Evolutionary conservation across 2,797 vertebrate genomes (phyloP).

Genomic region (Uromys caudimaculatus): DNA sequence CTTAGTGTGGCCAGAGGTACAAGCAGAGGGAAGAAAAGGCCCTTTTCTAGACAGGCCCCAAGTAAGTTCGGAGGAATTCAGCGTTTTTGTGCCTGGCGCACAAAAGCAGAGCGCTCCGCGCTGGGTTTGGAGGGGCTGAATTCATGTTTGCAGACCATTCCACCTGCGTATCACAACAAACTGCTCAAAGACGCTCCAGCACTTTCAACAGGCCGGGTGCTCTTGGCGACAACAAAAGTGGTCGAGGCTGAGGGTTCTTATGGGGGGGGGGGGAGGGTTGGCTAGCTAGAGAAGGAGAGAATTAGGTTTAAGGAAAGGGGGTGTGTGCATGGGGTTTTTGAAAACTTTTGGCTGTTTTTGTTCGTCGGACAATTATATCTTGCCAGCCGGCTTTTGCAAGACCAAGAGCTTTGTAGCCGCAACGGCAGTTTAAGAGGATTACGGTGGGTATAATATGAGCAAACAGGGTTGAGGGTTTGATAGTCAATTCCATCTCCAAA

Average conservation of each 20-base stretch:
- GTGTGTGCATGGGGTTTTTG: not conserved
- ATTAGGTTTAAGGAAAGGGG: slow-evolving; percentile 66
- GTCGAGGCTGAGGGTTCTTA: slow-evolving; percentile 69
- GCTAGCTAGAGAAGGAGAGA: slow-evolving; percentile 74
- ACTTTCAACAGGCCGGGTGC: slow-evolving; percentile 77
- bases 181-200: slow-evolving; percentile 84
- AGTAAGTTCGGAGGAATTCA: slow-evolving; percentile 95
- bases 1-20: slow-evolving; percentile 92
- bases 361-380: slow-evolving; percentile 82
- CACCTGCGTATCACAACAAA: slow-evolving; percentile 93
- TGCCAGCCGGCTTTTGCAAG: slow-evolving; percentile 78
- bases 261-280: not conserved
- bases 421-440: slow-evolving; percentile 82
- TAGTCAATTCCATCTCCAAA: slow-evolving; percentile 74
- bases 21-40: slow-evolving; percentile 92
- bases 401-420: slow-evolving; percentile 75
- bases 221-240: slow-evolving; percentile 78
- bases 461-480: slow-evolving; percentile 78
- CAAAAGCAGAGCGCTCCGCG: slow-evolving; percentile 86
- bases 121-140: slow-evolving; percentile 88
- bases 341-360: slow-evolving; percentile 81
- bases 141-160: slow-evolving; percentile 94
- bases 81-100: slow-evolving; percentile 88
- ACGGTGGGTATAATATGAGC: slow-evolving; percentile 78
- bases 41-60: slow-evolving; percentile 86